These are phyloP conservation scores for Aethes cnicana DNA, from an alignment of 2,888 invertebrate genomes.

Conservation along the genomic window DNA sequence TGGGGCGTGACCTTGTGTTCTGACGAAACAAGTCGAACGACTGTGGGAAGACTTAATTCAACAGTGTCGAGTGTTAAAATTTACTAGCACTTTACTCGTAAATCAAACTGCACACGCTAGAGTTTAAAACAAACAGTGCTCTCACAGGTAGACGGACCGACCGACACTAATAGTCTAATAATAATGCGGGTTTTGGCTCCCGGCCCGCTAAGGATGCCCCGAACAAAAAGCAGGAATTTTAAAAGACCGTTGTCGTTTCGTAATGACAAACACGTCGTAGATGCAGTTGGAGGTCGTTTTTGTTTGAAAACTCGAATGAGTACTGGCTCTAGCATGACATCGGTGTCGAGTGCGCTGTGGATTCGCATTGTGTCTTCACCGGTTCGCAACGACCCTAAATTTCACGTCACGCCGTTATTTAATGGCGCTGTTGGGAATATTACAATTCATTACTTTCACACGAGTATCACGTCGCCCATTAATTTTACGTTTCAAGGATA, in stretches of 20 bases:
- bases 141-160: conserved; percentile 64
- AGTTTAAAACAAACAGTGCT: conserved; percentile 43
- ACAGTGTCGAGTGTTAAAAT: neutral
- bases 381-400: conserved; percentile 36
- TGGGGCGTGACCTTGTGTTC: conserved; percentile 38
- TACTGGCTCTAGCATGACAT: conserved; percentile 7
- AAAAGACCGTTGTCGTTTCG: conserved; percentile 28
- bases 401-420: conserved; percentile 41
- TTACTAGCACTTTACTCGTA: conserved; percentile 17
- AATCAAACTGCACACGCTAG: conserved; percentile 35
- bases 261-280: conserved; percentile 5
- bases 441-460: conserved; percentile 31
- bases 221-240: conserved; percentile 45
- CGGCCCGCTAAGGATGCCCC: conserved; percentile 57
- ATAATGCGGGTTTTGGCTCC: conserved; percentile 69
- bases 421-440: conserved; percentile 32
- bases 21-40: conserved; percentile 36
- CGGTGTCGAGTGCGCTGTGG: conserved; percentile 22
- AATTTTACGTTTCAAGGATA: conserved; percentile 27
- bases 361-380: conserved; percentile 32
- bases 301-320: conserved; percentile 22
- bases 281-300: conserved; percentile 25
- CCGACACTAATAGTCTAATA: conserved; percentile 72
- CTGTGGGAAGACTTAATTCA: conserved; percentile 27
- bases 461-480: conserved; percentile 16